Conservation (phyloP, 2,888 invertebrate species). For the Rhamphomyia laevipes region DNA sequence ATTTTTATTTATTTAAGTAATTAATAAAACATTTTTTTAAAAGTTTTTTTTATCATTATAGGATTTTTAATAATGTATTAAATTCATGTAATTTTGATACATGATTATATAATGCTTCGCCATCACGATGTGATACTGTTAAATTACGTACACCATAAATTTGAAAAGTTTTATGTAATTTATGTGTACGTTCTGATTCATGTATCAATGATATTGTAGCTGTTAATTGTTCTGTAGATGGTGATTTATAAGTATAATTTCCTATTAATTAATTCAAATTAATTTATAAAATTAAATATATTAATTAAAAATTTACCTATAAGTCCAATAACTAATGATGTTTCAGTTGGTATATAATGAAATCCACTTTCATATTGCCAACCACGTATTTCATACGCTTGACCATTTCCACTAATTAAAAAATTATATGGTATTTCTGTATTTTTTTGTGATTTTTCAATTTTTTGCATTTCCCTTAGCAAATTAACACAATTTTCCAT, state of each 20-base stretch:
- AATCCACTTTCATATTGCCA: slow-evolving; percentile 36
- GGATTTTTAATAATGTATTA: slow-evolving; percentile 16
- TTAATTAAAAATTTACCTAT: slow-evolving; percentile 38
- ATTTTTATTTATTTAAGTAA: not conserved
- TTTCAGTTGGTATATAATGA: slow-evolving; percentile 18
- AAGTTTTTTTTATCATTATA: slow-evolving; percentile 11
- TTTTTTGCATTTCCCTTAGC: slow-evolving; percentile 38
- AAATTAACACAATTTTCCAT: slow-evolving; percentile 29
- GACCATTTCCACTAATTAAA: slow-evolving; percentile 39
- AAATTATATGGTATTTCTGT: slow-evolving; percentile 39
- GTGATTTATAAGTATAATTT: slow-evolving; percentile 21
- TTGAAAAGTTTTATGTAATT: slow-evolving; percentile 18
- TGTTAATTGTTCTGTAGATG: slow-evolving; percentile 18
- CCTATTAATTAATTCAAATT: slow-evolving; percentile 17
- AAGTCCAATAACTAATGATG: slow-evolving; percentile 36
- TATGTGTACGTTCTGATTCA: slow-evolving; percentile 22
- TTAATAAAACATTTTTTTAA: not conserved
- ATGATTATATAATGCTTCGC: slow-evolving; percentile 18
- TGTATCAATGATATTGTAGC: slow-evolving; percentile 22
- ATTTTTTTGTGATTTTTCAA: not conserved
- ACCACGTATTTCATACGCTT: slow-evolving; percentile 40
- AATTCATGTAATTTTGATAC: slow-evolving; percentile 22
- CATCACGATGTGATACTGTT: slow-evolving; percentile 17
- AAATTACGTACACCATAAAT: slow-evolving; percentile 18
- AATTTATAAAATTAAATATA: slow-evolving; percentile 3